Evolutionary conservation across 1,140 invertebrate species (phyloP).

Genomic region (Drosophila lowei): DNA sequence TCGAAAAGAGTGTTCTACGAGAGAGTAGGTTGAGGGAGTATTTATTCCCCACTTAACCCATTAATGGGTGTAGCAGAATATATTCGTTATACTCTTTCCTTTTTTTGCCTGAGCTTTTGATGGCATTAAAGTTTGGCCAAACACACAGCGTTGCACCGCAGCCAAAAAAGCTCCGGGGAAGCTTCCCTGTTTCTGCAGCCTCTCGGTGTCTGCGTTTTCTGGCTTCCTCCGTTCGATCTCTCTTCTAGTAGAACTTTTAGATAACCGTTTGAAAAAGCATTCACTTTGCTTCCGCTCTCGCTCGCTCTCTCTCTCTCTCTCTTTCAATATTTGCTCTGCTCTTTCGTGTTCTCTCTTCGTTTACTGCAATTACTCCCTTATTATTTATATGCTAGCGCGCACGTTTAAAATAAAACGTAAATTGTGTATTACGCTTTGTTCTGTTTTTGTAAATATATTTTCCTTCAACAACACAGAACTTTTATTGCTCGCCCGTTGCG

Average conservation of each 20-base stretch:
- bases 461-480: conserved; percentile 29
- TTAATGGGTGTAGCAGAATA: no score
- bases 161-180: background rate
- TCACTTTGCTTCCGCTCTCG: conserved; percentile 18
- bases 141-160: conserved; percentile 14
- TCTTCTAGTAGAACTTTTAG: conserved; percentile 12
- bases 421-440: conserved; percentile 48
- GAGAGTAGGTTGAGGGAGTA: no score
- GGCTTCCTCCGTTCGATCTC: conserved; percentile 7
- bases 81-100: no score
- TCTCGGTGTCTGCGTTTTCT: background rate
- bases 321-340: conserved; percentile 3
- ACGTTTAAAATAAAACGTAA: conserved; percentile 59
- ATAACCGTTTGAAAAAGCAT: conserved; percentile 5
- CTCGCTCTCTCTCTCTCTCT: background rate
- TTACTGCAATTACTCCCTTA: conserved; percentile 47
- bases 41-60: no score
- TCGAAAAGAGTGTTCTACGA: no score
- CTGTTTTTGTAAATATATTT: conserved; percentile 27
- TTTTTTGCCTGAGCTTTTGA: conserved; percentile 12
- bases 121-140: conserved; percentile 13
- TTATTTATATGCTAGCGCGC: conserved; percentile 23
- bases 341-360: conserved; percentile 21
- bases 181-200: conserved; percentile 11
- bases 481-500: conserved; percentile 44